Evolutionary conservation across 2,888 invertebrate genomes (phyloP).

Genomic region (Mystacides longicornis): DNA sequence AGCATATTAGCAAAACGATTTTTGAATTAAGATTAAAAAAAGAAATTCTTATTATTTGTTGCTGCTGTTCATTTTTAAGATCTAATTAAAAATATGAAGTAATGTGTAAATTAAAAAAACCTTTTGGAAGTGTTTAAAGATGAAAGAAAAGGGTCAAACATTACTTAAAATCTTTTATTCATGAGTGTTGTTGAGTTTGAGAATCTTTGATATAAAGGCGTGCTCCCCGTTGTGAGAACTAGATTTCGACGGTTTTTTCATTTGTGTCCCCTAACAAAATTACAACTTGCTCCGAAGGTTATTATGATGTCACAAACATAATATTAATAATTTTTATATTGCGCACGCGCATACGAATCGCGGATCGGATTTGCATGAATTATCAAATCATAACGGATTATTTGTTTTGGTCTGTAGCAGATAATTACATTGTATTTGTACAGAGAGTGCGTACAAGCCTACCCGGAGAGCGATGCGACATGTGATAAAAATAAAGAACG

Average conservation of each 20-base stretch:
- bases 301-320: not conserved
- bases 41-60: no score
- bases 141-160: no score
- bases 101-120: no score
- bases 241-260: conserved; percentile 14
- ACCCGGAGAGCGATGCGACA: no score
- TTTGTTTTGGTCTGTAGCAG: not conserved
- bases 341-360: not conserved
- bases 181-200: not conserved
- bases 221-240: conserved; percentile 7
- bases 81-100: no score
- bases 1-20: no score
- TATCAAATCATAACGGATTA: conserved; percentile 14
- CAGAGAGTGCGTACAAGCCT: no score
- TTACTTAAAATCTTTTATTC: not conserved
- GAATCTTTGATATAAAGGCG: not conserved
- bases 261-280: conserved; percentile 9
- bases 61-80: no score
- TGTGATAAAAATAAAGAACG: no score
- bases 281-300: not conserved
- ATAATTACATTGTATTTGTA: not conserved
- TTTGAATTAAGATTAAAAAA: no score
- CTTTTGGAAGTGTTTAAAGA: no score
- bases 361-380: conserved; percentile 15
- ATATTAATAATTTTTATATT: conserved; percentile 8